Evolutionary conservation across 2,113 vertebrate genomes (phyloP), one percentile per base, ranked within the genome.

Genomic region (Carlito syrichta): DNA sequence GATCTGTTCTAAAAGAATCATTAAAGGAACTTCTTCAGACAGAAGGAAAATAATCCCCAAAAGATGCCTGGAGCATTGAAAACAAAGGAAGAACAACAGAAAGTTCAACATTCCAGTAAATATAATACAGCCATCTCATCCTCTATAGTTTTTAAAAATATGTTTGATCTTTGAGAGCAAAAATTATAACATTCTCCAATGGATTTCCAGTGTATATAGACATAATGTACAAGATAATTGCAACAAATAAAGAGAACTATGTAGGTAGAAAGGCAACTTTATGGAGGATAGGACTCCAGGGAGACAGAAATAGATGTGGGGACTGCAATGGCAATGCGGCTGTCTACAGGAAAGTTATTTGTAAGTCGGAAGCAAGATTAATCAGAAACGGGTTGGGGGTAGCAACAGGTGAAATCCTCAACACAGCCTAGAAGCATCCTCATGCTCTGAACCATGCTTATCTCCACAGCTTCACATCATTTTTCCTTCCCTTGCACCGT

Each of bases 91-190:
- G 30, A 77, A 38, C 32, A 62, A 73, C 8, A 60, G 76, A 92
- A 97, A 52, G 52, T 19, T 40, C 74, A 97, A 35, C 50, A 85
- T 52, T 12, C 27, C 16, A 27, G 14, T 45, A 85, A 69, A 87
- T 48, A 79, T 11, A 92, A 74, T 19, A 74, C 10, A 56, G 17
- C 76, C 25, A 54, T 62, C 11, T 35, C 78, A 30, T 52, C 45
- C 58, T 52, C 14, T 89, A 9, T 30, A 62, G 25, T 63, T 96
- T n/a, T 68, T 92, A 62, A 77, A 95, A 93, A 68, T 81, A 74
- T 43, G 20, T 81, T 89, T 96, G 52, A n/a, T 82, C 71, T 94
- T 76, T 81, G 12, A 89, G 76, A 89, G 50, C 19, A 96, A 88
- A 48, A 73, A n/a, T 56, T 60, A 20, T 50, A 91, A 78, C 16